phyloP scores from a whole-genome alignment of 2,113 vertebrate species.

The Passer domesticus region DNA sequence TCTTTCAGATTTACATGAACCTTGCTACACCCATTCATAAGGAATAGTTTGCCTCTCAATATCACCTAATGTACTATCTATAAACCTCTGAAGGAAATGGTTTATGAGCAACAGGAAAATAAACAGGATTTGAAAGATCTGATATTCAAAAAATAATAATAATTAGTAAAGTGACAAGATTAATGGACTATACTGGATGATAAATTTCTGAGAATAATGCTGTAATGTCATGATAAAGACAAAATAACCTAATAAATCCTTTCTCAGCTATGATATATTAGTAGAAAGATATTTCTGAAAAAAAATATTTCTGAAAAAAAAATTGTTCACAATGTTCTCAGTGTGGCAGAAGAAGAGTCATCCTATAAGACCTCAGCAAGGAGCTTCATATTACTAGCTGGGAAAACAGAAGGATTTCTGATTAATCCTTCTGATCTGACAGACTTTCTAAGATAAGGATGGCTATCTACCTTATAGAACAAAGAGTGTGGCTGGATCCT shows the following conservation, averaged over 20 bases:
- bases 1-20: not conserved
- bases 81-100: not conserved
- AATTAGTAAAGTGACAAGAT: not conserved
- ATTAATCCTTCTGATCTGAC: not conserved
- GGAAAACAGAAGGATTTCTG: not conserved
- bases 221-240: not conserved
- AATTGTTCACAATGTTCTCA: not conserved
- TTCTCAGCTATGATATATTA: not conserved
- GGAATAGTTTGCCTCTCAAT: not conserved
- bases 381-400: not conserved
- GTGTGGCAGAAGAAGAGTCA: not conserved
- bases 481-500: not conserved
- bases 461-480: not conserved
- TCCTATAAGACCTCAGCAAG: not conserved
- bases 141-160: not conserved
- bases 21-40: not conserved
- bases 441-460: not conserved
- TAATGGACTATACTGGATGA: not conserved
- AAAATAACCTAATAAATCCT: not conserved
- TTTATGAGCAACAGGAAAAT: not conserved
- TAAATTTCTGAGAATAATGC: not conserved
- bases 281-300: not conserved
- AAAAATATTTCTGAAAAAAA: not conserved
- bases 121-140: not conserved
- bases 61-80: not conserved